Percentiles rank a stretch among this genome's conserved stretches.
Evolutionary conservation across 2,888 invertebrate genomes (phyloP).

Genomic region (Cephus spinipes): DNA sequence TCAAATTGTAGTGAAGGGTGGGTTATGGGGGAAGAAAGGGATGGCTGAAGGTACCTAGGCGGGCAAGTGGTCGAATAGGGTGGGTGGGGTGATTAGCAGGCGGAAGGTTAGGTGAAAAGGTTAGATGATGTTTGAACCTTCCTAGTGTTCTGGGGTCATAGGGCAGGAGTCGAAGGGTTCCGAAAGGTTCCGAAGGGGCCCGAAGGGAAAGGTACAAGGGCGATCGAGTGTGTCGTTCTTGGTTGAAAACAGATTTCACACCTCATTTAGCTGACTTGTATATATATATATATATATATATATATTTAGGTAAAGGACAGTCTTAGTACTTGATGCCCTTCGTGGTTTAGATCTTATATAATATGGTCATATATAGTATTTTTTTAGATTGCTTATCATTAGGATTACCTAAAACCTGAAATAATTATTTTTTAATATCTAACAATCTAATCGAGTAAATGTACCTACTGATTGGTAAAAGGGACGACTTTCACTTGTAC

Average conservation of each 20-base stretch:
- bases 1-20: background rate
- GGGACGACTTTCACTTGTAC: background rate
- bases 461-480: background rate
- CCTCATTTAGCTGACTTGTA: constrained; percentile 34
- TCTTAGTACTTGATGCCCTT: background rate
- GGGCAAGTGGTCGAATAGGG: background rate
- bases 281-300: background rate
- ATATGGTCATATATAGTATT: background rate
- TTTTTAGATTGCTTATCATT: too few relatives aligned
- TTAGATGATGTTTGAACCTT: constrained; percentile 19
- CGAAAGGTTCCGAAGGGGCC: background rate
- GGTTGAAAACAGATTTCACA: constrained; percentile 37
- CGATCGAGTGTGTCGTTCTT: constrained; percentile 35
- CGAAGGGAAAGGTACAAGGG: constrained; percentile 15
- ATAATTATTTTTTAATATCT: background rate
- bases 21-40: background rate
- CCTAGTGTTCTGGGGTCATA: background rate
- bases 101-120: constrained; percentile 32
- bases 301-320: background rate
- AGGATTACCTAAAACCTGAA: background rate
- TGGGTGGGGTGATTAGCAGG: background rate
- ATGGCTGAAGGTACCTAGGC: background rate
- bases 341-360: background rate
- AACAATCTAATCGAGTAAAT: background rate
- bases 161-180: background rate